Conservation (phyloP, 2,113 vertebrate species). For the Dicrurus megarhynchus region DNA sequence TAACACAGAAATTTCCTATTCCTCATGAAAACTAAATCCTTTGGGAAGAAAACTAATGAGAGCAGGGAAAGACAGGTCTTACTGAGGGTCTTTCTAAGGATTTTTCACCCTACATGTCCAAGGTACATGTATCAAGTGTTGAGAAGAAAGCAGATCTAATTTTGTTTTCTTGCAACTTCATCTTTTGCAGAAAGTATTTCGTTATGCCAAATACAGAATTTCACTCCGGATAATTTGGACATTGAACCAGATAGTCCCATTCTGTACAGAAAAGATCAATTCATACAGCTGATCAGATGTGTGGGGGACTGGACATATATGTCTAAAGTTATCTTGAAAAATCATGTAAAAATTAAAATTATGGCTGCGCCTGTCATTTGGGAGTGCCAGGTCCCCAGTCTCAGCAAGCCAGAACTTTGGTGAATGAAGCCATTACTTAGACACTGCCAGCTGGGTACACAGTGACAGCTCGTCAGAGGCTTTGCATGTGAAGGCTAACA, state of each 20-base stretch:
- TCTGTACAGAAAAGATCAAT: not conserved
- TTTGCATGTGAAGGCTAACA: not conserved
- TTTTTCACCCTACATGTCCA: not conserved
- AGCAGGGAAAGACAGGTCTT: not conserved
- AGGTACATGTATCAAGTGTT: not conserved
- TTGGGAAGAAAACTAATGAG: not conserved
- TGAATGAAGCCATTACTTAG: not conserved
- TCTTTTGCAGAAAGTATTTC: not conserved
- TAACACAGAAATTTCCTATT: not conserved
- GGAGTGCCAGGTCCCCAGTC: not conserved
- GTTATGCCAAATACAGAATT: not conserved
- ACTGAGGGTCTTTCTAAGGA: not conserved
- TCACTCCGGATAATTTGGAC: not conserved
- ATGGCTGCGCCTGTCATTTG: not conserved
- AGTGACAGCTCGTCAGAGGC: not conserved
- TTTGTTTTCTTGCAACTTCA: not conserved
- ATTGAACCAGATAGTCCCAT: not conserved
- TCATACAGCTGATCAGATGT: not conserved
- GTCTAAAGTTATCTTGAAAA: not conserved
- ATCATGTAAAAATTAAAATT: not conserved
- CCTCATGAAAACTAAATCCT: not conserved
- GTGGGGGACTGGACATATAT: not conserved
- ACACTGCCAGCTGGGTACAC: not conserved
- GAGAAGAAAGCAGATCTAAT: not conserved
- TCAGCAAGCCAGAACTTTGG: not conserved